Conservation (phyloP, 2,888 invertebrate genomes). For the Isoperla grammatica region DNA sequence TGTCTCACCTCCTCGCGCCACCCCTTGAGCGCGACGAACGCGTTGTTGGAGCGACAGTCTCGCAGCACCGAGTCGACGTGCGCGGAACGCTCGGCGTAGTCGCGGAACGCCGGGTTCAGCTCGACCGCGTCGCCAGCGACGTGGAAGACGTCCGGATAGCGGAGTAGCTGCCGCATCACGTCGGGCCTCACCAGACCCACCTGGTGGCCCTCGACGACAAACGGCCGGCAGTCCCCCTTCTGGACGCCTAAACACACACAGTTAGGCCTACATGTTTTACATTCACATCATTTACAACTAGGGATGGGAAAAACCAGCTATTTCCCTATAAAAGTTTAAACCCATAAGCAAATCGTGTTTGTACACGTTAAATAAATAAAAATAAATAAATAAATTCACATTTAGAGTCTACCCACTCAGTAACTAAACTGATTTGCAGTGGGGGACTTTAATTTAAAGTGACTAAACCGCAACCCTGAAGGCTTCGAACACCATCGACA, state of each 20-base stretch:
- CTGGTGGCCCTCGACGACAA: slow-evolving; percentile 82
- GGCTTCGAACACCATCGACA: no score
- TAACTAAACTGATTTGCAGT: no score
- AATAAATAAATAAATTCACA: slow-evolving; percentile 1
- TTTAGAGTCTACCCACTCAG: no score
- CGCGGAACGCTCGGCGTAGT: slow-evolving; percentile 73
- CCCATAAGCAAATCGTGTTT: neutral
- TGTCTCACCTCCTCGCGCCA: slow-evolving; percentile 91
- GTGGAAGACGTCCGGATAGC: slow-evolving; percentile 77
- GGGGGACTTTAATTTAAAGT: no score
- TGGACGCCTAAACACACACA: slow-evolving; percentile 56
- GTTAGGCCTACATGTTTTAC: neutral
- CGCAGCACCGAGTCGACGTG: slow-evolving; percentile 73
- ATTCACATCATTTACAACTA: no score
- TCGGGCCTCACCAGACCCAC: slow-evolving; percentile 83
- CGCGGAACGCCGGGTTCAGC: slow-evolving; percentile 80
- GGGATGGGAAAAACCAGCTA: no score
- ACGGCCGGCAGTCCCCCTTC: slow-evolving; percentile 75
- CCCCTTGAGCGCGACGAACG: slow-evolving; percentile 76
- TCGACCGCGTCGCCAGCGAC: slow-evolving; percentile 68
- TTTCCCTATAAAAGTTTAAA: neutral
- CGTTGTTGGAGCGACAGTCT: slow-evolving; percentile 66
- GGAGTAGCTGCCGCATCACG: slow-evolving; percentile 71
- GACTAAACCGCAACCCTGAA: no score
- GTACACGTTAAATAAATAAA: neutral